phyloP scores from a whole-genome alignment of 2,797 vertebrate genomes.

The Peromyscus nudipes region DNA sequence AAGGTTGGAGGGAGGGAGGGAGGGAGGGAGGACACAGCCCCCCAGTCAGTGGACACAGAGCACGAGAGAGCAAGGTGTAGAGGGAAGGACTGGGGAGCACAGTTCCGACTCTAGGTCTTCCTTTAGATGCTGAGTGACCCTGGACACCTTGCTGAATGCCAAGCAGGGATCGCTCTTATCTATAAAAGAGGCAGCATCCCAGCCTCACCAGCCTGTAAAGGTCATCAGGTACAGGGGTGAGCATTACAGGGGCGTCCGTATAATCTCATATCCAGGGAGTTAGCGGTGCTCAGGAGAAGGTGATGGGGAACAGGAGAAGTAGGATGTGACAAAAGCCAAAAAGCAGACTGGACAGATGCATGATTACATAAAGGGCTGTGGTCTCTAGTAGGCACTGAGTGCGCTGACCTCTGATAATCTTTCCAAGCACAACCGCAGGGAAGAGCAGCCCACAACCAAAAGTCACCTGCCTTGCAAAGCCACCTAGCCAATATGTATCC shows the following conservation, averaged over 20 bases:
- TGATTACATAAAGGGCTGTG: background rate
- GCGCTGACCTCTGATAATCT: background rate
- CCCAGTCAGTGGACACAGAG: background rate
- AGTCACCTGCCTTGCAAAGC: background rate
- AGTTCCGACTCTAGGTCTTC: background rate
- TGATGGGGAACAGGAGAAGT: background rate
- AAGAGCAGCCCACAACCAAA: background rate
- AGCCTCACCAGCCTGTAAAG: background rate
- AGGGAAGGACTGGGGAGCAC: background rate
- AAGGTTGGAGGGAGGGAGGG: background rate
- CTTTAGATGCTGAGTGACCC: background rate
- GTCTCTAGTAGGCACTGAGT: background rate
- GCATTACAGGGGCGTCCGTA: background rate
- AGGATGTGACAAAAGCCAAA: background rate
- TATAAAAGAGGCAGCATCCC: background rate
- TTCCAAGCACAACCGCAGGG: background rate
- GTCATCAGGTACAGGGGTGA: background rate
- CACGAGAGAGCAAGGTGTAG: accelerated
- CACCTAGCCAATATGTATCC: background rate
- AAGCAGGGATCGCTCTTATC: background rate
- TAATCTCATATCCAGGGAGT: background rate
- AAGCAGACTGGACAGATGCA: background rate
- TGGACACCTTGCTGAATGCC: background rate
- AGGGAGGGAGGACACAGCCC: background rate
- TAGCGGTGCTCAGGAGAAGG: background rate